Base-by-base conservation (phyloP, 1,140 invertebrate genomes). In the Tribolium madens region DNA sequence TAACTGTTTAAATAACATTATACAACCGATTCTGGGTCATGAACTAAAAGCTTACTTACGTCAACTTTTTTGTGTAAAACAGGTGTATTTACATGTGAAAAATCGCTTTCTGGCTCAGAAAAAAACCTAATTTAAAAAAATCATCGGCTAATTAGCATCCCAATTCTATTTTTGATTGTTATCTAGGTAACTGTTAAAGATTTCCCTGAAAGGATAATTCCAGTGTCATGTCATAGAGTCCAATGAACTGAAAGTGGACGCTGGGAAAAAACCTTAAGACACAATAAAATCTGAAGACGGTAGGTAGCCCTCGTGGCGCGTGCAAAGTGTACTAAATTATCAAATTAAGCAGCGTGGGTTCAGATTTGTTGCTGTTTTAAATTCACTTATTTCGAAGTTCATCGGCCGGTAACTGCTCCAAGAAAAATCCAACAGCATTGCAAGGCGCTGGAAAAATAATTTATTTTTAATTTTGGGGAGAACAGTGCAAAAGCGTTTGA, bases 331-430 rank as follows among this genome's bases (percentile, higher is more conserved):
- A 33, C 57, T 64, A 64, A 64, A 64, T 64, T 64, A 33, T 64
- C 57, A 64, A 64, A 64, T 57, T 64, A 64, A 64, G 26, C 57
- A 31, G 57, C 57, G 57, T 64, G 57, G 26, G 57, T 10, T 33
- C 21, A 14, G 14, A 64, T 31, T n/a, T 4, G n/a, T 64, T 18
- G 57, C 18, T 13, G 57, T 33, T 64, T 64, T 64, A 33, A 33
- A 64, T 64, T 64, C 57, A 4, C 26, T 33, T 64, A 64, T 64
- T 64, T 12, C n/a, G 57, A 64, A 64, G 57, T 64, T 64, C 57
- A 33, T 64, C 57, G 57, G n/a, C 57, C 57, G 53, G 9, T 60
- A 60, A 60, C 15, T 33, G 57, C 57, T n/a, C 12, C 14, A 64
- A 64, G 21, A 64, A 64, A 33, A 33, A 36, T 26, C 57, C 26